phyloP scores from a whole-genome alignment of 2,113 vertebrate species.

The Oophaga pumilio region DNA sequence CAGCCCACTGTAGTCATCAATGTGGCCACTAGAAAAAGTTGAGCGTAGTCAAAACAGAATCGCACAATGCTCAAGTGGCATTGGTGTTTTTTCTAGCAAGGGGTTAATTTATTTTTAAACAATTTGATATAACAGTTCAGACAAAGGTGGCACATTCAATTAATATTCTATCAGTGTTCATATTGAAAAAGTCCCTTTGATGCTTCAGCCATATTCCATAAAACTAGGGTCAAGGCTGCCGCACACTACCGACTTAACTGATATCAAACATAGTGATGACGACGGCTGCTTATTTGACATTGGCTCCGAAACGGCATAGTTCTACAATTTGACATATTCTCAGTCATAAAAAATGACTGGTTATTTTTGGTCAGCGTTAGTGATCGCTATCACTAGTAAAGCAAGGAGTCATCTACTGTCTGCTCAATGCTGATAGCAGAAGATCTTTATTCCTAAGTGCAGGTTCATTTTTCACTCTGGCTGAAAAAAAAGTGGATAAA shows the following conservation, averaged over 20 bases:
- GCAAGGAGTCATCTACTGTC: background rate
- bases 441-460: background rate
- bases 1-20: background rate
- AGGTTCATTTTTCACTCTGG: constrained; percentile 36
- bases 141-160: background rate
- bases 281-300: background rate
- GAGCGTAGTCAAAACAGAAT: too few species aligned
- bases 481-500: background rate
- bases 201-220: background rate
- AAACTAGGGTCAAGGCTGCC: background rate
- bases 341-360: background rate
- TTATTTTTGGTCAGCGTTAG: background rate
- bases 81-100: too few species aligned
- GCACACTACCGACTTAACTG: background rate
- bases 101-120: background rate
- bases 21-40: too few species aligned
- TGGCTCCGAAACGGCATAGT: background rate
- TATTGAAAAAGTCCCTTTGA: too few species aligned
- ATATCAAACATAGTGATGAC: background rate
- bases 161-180: too few species aligned
- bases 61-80: too few species aligned
- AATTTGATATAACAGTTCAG: background rate
- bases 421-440: background rate
- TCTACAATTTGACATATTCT: background rate
- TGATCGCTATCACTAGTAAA: background rate